Evolutionary conservation across 2,113 vertebrate species (phyloP).

Genomic region (Penelope pileata): DNA sequence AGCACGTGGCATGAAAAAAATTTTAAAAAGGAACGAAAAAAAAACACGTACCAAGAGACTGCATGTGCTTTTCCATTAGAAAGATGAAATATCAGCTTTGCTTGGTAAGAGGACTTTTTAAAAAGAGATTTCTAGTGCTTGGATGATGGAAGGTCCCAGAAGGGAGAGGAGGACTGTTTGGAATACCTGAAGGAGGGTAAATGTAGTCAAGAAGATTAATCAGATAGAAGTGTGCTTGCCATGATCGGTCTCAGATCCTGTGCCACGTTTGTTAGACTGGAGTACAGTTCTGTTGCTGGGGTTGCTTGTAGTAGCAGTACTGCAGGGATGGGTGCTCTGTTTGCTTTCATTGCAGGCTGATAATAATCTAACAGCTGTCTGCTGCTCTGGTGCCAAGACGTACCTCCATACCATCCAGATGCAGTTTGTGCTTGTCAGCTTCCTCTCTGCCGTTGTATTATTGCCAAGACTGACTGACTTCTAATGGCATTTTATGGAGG

Average conservation of each 20-base stretch:
- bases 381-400: background rate
- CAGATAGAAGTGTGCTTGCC: background rate
- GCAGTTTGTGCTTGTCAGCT: background rate
- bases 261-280: background rate
- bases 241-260: background rate
- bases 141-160: accelerated
- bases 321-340: background rate
- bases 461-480: background rate
- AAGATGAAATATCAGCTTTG: background rate
- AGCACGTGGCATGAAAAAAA: background rate
- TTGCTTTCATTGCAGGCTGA: background rate
- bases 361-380: background rate
- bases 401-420: background rate
- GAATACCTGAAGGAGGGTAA: background rate
- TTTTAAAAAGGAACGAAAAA: background rate
- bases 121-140: background rate
- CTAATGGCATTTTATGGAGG: background rate
- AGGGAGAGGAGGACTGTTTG: background rate
- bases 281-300: background rate
- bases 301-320: background rate
- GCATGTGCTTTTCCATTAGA: background rate
- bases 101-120: background rate
- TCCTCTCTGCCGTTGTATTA: background rate
- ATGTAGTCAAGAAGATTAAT: background rate
- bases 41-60: background rate